Conservation (phyloP, 2,888 invertebrate species). For the Heliconius sara region DNA sequence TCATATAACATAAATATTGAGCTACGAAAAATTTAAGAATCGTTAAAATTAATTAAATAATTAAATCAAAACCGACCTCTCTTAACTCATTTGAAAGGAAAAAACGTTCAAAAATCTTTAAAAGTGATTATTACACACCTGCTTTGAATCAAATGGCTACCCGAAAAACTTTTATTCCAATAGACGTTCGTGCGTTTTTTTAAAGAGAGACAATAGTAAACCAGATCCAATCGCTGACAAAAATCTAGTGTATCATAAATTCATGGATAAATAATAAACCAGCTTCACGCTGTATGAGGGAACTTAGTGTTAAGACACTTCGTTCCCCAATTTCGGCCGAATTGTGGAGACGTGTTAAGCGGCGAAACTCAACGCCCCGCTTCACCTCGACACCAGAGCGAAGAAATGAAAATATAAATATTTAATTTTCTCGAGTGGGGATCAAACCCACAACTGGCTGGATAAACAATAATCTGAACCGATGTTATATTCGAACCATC, state of each 20-base stretch:
- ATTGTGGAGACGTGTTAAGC: too few species aligned
- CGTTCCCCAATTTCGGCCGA: too few species aligned
- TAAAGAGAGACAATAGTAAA: not conserved
- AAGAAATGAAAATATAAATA: too few species aligned
- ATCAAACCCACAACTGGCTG: not conserved
- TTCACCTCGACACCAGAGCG: too few species aligned
- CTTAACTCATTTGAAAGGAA: not conserved
- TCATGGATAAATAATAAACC: conserved; percentile 16
- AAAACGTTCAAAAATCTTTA: not conserved
- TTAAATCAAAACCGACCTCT: not conserved
- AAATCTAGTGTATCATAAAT: not conserved
- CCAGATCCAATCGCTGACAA: not conserved
- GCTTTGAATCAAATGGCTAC: not conserved
- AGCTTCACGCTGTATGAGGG: too few species aligned
- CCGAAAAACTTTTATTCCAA: too few species aligned
- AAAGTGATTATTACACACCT: not conserved
- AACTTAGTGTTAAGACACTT: too few species aligned
- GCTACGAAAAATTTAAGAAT: not conserved
- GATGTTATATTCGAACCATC: conserved; percentile 43
- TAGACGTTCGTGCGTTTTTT: too few species aligned
- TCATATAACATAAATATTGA: not conserved
- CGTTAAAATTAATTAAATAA: not conserved
- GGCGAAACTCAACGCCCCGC: too few species aligned
- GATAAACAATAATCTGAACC: conserved; percentile 31
- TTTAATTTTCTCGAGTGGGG: too few species aligned